Base-by-base conservation (phyloP, 2,797 vertebrate species). In the Lepidocolaptes lacrymiger region DNA sequence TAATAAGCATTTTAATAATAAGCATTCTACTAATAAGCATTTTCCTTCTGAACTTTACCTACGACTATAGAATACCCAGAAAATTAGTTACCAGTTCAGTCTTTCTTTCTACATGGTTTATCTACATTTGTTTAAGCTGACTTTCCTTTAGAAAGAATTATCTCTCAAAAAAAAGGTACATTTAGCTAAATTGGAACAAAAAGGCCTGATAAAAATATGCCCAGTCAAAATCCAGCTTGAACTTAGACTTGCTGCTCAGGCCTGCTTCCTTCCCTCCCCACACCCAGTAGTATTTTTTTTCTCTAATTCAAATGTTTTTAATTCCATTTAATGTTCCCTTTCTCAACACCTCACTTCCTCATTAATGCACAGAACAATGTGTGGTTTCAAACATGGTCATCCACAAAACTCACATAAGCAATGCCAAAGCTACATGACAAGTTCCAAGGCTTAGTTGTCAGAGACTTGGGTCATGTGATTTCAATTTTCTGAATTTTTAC, bases 281-380 rank as follows among this genome's bases (percentile, higher is more conserved):
- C 24, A 66, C 6, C 37, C 80, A 43, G 39, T 6, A 73, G 7
- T 63, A 62, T 62, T 89, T 91, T 85, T 51, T 74, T 75, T 88
- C 62, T 69, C 39, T 67, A 73, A 66, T 49, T 81, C 79, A 86
- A 67, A 61, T 73, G 36, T 74, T 94, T 93, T 90, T 71, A 88
- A 68, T 91, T 94, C 85, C 63, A 78, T 63, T 84, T 81, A 81
- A 72, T 86, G 68, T 69, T 90, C 82, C 56, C 48, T 61, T 95
- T 88, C 61, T 88, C 59, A 86, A 81, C 43, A 66, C 43, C 74
- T 96, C 58, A 51, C 66, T 94, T 93, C 91, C 93, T 90, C 90
- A 81, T 81, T 72, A 90, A 88, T 49, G 58, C n/a, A 36, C 71
- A 86, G 49, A 90, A 84, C 73, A 90, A 86, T 67, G 28, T 69